These are phyloP conservation scores for Climacteris rufus DNA, from an alignment of 2,113 vertebrate species.

Conservation along the genomic window DNA sequence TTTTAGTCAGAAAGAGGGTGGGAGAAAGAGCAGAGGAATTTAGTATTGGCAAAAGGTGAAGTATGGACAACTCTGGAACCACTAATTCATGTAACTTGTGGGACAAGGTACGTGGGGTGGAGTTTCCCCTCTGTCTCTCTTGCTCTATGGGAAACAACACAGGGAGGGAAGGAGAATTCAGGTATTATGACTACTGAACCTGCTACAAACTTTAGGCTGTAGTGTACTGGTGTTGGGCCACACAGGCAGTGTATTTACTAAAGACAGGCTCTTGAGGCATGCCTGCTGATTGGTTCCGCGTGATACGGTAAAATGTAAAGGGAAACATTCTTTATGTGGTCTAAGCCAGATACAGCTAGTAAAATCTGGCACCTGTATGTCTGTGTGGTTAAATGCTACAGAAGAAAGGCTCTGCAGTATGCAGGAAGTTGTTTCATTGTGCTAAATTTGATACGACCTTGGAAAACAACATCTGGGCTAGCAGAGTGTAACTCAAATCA, in stretches of 20 bases:
- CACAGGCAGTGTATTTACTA: not conserved
- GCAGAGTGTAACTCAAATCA: not conserved
- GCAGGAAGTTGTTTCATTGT: not conserved
- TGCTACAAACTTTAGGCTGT: not conserved
- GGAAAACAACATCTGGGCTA: not conserved
- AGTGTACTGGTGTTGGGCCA: not conserved
- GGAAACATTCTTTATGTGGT: not conserved
- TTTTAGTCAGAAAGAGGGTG: not conserved
- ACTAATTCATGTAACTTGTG: not conserved
- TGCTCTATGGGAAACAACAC: not conserved
- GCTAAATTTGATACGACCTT: not conserved
- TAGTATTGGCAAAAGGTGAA: not conserved
- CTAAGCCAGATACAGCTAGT: not conserved
- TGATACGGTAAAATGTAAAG: not conserved
- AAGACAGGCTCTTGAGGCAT: not conserved
- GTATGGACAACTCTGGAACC: not conserved
- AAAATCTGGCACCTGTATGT: not conserved
- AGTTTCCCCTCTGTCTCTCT: not conserved
- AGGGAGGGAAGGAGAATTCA: not conserved
- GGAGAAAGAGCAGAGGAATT: not conserved
- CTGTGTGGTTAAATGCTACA: not conserved
- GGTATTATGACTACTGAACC: not conserved
- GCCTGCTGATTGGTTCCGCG: fast-evolving
- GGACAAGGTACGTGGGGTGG: not conserved
- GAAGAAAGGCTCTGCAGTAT: not conserved